phyloP scores from a whole-genome alignment of 2,888 invertebrate species.

The Lithodes maja region DNA sequence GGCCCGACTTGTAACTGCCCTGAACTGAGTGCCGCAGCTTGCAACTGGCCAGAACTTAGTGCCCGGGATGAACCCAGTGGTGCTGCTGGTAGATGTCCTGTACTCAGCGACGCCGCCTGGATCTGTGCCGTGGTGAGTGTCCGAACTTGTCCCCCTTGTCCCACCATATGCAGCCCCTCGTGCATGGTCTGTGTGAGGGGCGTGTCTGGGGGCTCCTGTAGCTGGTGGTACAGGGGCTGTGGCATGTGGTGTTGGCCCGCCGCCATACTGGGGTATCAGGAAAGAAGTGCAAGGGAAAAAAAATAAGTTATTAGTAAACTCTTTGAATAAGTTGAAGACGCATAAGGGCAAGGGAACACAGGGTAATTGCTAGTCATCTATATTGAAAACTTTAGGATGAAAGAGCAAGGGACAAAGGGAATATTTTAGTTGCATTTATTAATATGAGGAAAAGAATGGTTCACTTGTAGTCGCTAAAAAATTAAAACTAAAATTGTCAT shows the following conservation, averaged over 20 bases:
- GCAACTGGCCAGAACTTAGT: not conserved
- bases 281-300: not conserved
- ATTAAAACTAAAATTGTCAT: too few relatives aligned
- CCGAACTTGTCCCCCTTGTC: not conserved
- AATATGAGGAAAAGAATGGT: too few relatives aligned
- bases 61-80: not conserved
- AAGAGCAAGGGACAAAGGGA: too few relatives aligned
- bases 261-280: not conserved
- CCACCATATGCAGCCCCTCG: not conserved
- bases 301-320: slow-evolving; percentile 2
- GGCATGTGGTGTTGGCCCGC: not conserved
- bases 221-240: slow-evolving; percentile 1
- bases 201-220: not conserved
- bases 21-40: not conserved
- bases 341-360: too few relatives aligned
- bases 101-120: not conserved
- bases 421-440: too few relatives aligned
- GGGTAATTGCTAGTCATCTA: not conserved
- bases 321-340: not conserved
- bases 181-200: not conserved
- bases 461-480: too few relatives aligned
- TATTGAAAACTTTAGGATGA: too few relatives aligned
- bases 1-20: not conserved
- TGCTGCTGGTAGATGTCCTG: not conserved
- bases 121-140: slow-evolving; percentile 8